Base-by-base conservation (phyloP, 2,797 vertebrate genomes). In the Echeneis naucrates region DNA sequence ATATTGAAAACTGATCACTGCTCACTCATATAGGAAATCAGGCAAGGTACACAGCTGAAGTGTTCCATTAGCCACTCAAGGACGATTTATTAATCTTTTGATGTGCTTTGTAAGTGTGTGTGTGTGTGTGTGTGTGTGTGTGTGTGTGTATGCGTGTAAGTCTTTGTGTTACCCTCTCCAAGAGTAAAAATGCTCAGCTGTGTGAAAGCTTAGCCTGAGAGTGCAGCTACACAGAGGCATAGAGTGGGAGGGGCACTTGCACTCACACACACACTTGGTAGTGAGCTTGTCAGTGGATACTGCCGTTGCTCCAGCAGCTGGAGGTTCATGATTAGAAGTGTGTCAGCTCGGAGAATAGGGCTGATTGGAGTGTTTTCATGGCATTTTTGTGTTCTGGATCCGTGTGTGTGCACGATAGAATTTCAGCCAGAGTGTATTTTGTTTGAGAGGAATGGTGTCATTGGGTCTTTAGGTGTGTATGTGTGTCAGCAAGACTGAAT, bases 211-310 rank as follows among this genome's bases (percentile, higher is more conserved):
- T 80, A 33, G 84, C 64, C 77, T 61, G 68, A 72, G 82, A 86
- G 78, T 72, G 61, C 33, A 54, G 77, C 12, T 52, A 75, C 71
- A 68, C 69, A 78, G 66, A 86, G 79, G 83, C 69, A 77, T 76
- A 77, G 74, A 86, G 90, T 89, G 86, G 90, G 92, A 91, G 91
- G 90, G 89, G 89, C 89, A 79, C 84, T 78, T 38, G 1, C 78
- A 64, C 71, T 58, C 77, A 63, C 72, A 78, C 65, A 37, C 47
- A 33, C 76, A 75, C 67, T 81, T 72, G 56, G 67, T 75, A 65
- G 84, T 75, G 80, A 82, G 87, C 81, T 70, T 82, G 78, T 79
- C 83, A 82, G 85, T 67, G 60, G 78, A 89, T 87, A 78, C 84
- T 82, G 77, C 64, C 60, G 65, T 59, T 56, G 71, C 82, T 83